Conservation (phyloP, 2,888 invertebrate genomes). For the Chesias legatella region DNA sequence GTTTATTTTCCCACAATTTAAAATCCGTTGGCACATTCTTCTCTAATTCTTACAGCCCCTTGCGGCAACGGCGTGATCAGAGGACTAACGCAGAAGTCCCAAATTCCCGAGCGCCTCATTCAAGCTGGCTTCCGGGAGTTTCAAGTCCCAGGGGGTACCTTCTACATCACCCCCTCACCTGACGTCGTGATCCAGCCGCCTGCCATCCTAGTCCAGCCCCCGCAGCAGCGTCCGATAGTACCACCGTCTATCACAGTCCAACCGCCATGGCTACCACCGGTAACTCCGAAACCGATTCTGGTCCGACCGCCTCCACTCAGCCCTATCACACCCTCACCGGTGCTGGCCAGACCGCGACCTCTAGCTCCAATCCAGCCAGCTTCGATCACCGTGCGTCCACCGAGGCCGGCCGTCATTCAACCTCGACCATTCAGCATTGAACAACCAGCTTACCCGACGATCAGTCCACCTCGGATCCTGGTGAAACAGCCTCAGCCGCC, state of each 20-base stretch:
- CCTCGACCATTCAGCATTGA: conserved; percentile 47
- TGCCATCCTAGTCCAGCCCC: conserved; percentile 52
- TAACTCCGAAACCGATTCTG: conserved; percentile 44
- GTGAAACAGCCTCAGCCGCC: conserved; percentile 44
- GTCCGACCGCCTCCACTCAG: conserved; percentile 41
- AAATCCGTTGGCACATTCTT: neutral
- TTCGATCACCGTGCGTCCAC: conserved; percentile 43
- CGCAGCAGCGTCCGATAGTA: conserved; percentile 38
- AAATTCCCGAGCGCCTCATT: conserved; percentile 37
- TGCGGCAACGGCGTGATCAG: conserved; percentile 49
- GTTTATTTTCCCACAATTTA: neutral
- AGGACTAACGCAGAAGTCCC: conserved; percentile 35
- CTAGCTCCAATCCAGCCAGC: conserved; percentile 47
- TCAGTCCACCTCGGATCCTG: conserved; percentile 46
- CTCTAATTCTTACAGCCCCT: conserved; percentile 40
- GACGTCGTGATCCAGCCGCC: conserved; percentile 61
- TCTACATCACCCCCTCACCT: conserved; percentile 50
- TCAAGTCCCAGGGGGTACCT: conserved; percentile 53
- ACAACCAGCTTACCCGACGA: conserved; percentile 40
- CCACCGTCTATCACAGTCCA: conserved; percentile 46
- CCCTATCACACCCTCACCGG: conserved; percentile 48
- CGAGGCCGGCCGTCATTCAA: conserved; percentile 39
- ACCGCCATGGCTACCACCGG: conserved; percentile 38
- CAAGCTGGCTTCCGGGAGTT: conserved; percentile 49
- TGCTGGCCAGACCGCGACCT: conserved; percentile 45